Evolutionary conservation across 1,140 invertebrate genomes (phyloP).

Genomic region (Lamellibrachia luymesi): DNA sequence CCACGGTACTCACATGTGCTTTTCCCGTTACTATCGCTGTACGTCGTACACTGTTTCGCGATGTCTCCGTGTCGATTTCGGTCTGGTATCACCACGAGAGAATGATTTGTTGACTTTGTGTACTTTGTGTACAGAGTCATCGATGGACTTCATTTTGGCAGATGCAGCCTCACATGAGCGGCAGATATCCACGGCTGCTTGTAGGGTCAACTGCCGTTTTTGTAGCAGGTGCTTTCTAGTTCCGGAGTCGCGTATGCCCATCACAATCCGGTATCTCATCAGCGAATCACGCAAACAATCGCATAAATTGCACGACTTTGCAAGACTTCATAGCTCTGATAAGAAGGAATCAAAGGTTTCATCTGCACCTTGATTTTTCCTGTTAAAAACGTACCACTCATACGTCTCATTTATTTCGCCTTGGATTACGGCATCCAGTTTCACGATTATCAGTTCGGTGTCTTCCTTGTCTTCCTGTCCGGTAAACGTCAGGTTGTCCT

Average conservation of each 20-base stretch:
- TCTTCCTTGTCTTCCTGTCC: no score
- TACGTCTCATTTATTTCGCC: neutral
- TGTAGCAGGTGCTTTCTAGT: neutral
- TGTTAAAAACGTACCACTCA: constrained; percentile 8
- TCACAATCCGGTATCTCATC: neutral
- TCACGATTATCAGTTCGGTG: no score
- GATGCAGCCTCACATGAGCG: neutral
- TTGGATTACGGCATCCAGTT: no score
- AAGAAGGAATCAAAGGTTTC: neutral
- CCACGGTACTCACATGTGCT: no score
- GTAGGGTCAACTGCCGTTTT: neutral
- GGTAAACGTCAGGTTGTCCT: no score
- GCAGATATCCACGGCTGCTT: constrained; percentile 6
- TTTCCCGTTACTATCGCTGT: no score
- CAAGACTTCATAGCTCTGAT: neutral
- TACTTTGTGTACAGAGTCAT: no score
- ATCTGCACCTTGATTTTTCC: neutral
- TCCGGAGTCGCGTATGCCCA: neutral
- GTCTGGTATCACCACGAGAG: no score
- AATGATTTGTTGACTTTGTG: no score
- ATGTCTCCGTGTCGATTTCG: no score
- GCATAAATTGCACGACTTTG: neutral
- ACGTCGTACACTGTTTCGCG: no score
- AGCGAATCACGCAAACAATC: neutral
- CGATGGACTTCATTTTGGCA: no score